These are phyloP conservation scores for Watersipora subatra DNA, from an alignment of 1,140 invertebrate species.

Conservation along the genomic window DNA sequence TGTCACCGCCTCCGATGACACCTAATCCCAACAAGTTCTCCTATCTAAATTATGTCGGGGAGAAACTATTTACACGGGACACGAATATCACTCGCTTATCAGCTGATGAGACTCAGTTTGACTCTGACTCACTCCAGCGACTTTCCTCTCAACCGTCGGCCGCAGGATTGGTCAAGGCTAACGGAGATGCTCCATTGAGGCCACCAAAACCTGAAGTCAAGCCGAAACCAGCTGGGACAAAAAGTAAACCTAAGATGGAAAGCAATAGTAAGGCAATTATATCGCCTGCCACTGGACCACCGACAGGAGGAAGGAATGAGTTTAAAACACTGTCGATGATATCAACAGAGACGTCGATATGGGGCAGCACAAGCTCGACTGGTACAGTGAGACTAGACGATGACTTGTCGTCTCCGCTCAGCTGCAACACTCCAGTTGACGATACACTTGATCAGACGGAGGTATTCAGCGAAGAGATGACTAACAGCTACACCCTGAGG, in stretches of 20 bases:
- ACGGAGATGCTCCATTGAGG: not conserved
- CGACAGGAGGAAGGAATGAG: not conserved
- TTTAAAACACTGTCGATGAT: slow-evolving; percentile 1
- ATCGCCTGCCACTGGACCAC: not conserved
- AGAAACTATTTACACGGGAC: slow-evolving; percentile 36
- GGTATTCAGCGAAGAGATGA: not conserved
- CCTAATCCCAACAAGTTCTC: not conserved
- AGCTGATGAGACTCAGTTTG: slow-evolving; percentile 18
- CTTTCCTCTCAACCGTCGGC: too few relatives aligned
- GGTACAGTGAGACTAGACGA: not conserved
- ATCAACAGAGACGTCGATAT: not conserved
- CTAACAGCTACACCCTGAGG: not conserved
- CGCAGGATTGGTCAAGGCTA: too few relatives aligned
- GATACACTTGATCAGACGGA: not conserved
- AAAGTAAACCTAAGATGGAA: not conserved
- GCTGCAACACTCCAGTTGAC: not conserved
- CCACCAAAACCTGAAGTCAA: not conserved
- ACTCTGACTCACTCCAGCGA: not conserved
- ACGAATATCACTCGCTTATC: slow-evolving; percentile 30
- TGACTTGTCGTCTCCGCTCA: not conserved
- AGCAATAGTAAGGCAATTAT: not conserved
- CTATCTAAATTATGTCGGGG: slow-evolving; percentile 18
- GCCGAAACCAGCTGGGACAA: not conserved
- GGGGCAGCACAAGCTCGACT: slow-evolving; percentile 1
- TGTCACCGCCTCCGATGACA: slow-evolving; percentile 1